phyloP scores from a whole-genome alignment of 2,113 vertebrate genomes.

The Ammodytes dubius region DNA sequence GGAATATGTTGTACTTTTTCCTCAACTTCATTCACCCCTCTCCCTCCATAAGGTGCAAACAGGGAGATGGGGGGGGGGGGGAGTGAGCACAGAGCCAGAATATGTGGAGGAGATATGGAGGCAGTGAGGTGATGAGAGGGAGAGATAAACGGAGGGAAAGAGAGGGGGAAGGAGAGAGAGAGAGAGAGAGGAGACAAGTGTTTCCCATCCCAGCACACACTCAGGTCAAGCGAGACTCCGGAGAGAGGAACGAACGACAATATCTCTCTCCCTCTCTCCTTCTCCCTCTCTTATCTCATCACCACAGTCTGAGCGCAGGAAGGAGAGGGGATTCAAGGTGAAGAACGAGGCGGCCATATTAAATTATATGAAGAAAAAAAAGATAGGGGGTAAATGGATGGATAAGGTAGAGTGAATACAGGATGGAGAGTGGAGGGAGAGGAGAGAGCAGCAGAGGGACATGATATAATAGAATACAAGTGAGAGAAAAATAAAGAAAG shows the following conservation, averaged over 20 bases:
- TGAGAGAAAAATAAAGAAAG: background rate
- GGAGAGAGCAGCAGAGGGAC: background rate
- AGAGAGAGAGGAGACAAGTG: constrained; percentile 50
- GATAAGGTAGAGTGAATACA: background rate
- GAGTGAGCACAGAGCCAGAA: constrained; percentile 27
- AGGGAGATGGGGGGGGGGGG: constrained; percentile 35
- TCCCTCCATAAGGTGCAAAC: background rate
- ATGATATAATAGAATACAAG: background rate
- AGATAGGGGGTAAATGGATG: background rate
- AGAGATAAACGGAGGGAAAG: constrained; percentile 51
- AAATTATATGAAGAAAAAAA: constrained; percentile 50
- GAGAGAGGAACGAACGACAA: constrained; percentile 65
- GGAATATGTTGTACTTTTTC: too few species aligned
- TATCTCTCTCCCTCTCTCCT: constrained; percentile 40
- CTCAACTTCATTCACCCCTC: too few species aligned
- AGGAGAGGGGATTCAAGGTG: constrained; percentile 79
- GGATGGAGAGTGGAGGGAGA: too few species aligned
- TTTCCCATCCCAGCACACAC: constrained; percentile 66
- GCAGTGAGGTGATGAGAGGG: constrained; percentile 51
- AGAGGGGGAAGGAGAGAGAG: background rate
- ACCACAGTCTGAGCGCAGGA: constrained; percentile 73
- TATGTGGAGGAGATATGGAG: constrained; percentile 48
- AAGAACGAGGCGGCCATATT: constrained; percentile 73
- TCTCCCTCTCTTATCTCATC: constrained; percentile 76
- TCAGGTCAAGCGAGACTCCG: constrained; percentile 41